phyloP scores from a whole-genome alignment of 2,888 invertebrate species.

The Hyles lineata region DNA sequence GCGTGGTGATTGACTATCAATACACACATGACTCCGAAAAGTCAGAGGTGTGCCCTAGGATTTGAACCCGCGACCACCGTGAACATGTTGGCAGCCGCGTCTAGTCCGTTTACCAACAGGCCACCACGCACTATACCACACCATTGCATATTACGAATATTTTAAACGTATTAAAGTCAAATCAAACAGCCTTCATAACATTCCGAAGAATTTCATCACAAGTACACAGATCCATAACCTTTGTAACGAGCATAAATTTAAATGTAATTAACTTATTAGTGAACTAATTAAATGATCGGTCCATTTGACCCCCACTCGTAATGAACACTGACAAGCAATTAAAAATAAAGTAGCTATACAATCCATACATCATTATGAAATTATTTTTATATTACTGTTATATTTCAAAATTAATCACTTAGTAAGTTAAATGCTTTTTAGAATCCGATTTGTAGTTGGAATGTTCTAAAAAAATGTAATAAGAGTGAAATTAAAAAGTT shows the following conservation, averaged over 20 bases:
- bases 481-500: too few relatives aligned
- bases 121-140: too few relatives aligned
- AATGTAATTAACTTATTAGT: slow-evolving; percentile 35
- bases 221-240: slow-evolving; percentile 29
- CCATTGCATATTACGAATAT: not conserved
- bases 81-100: too few relatives aligned
- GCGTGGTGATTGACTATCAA: too few relatives aligned
- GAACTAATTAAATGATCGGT: slow-evolving; percentile 31
- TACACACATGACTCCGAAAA: too few relatives aligned
- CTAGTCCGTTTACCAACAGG: too few relatives aligned
- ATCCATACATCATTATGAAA: not conserved
- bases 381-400: not conserved
- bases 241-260: slow-evolving; percentile 34
- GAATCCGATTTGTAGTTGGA: not conserved
- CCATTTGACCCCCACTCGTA: not conserved
- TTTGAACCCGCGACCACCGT: too few relatives aligned
- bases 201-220: slow-evolving; percentile 31
- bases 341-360: slow-evolving; percentile 13
- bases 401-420: not conserved
- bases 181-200: slow-evolving; percentile 30
- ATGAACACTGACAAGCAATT: slow-evolving; percentile 23
- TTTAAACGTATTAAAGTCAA: slow-evolving; percentile 21
- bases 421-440: not conserved
- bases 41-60: too few relatives aligned
- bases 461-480: not conserved